Evolutionary conservation across 2,113 vertebrate genomes (phyloP), one percentile per base, ranked within the genome.

Genomic region (Hyperoodon ampullatus): DNA sequence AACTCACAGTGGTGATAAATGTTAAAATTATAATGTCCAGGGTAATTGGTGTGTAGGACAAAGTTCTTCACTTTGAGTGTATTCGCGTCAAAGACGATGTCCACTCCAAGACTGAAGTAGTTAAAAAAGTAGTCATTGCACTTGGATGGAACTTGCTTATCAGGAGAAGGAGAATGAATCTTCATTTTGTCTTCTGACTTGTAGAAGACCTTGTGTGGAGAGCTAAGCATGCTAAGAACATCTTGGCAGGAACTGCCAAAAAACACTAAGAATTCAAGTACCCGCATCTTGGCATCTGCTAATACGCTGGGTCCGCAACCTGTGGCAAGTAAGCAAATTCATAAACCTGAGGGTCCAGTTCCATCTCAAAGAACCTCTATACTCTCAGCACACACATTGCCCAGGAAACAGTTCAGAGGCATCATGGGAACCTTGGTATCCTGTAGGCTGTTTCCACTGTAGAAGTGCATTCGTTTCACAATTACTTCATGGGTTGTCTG

Each of bases 161-260:
- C 99, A 95, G 99, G 99, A 0, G 99, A 99, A 77, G 99, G 99
- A 42, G 99, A 99, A 97, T 99, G 99, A 97, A 99, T 99, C 99
- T 99, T 99, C 99, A 99, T 99, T 99, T 99, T 99, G 97, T 99
- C 99, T 97, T 99, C 99, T 0, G 99, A 99, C 97, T 99, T 99
- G 98, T 99, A 99, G 98, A 99, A 99, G 98, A 99, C 99, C 98
- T 99, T 99, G 98, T 99, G 99, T 8, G 99, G 99, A 28, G 99
- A 99, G 21, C 99, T 99, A 98, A 99, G 97, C 97, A 99, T 99
- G 81, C 99, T 99, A 96, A 99, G 98, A 65, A 99, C 99, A 91
- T 99, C 99, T 98, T 99, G 99, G 98, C 99, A 99, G 0, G 99
- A 99, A 96, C 99, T 99, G 63, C 99, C 99, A 33, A 99, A 99